Evolutionary conservation across 2,888 invertebrate species (phyloP).

Genomic region (Serripes groenlandicus): DNA sequence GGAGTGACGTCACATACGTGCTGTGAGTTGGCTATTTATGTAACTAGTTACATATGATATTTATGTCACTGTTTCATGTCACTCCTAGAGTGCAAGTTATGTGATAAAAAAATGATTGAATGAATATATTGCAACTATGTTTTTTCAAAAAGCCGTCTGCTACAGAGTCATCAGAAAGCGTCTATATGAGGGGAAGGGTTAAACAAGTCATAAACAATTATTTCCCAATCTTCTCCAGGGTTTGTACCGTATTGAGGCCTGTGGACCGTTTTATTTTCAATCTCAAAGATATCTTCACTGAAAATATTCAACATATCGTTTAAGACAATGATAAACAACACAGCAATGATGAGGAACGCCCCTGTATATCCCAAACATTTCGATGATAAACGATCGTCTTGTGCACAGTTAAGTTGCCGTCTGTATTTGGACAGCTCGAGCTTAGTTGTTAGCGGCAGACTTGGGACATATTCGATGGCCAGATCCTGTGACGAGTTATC

Average conservation of each 20-base stretch:
- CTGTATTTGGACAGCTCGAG: neutral
- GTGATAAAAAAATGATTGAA: too few relatives aligned
- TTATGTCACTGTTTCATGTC: too few relatives aligned
- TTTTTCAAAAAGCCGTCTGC: too few relatives aligned
- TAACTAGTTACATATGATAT: too few relatives aligned
- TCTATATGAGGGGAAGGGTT: too few relatives aligned
- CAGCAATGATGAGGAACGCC: neutral
- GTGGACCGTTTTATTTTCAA: neutral
- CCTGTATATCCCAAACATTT: slow-evolving; percentile 14
- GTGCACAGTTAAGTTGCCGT: neutral
- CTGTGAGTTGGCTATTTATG: too few relatives aligned
- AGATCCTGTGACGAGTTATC: neutral
- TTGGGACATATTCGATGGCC: neutral
- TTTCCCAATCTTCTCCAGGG: neutral
- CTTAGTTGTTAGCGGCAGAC: neutral
- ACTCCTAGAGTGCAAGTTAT: too few relatives aligned
- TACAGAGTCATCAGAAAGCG: too few relatives aligned
- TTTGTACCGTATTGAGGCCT: too few relatives aligned
- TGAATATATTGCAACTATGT: too few relatives aligned
- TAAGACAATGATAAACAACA: neutral
- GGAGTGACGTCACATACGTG: too few relatives aligned
- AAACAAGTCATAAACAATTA: neutral
- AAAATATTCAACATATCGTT: slow-evolving; percentile 4
- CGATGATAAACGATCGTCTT: slow-evolving; percentile 8
- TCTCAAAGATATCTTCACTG: neutral